phyloP scores from a whole-genome alignment of 64 coral and sea anemone genomes.

The Pachyseris speciosa region DNA sequence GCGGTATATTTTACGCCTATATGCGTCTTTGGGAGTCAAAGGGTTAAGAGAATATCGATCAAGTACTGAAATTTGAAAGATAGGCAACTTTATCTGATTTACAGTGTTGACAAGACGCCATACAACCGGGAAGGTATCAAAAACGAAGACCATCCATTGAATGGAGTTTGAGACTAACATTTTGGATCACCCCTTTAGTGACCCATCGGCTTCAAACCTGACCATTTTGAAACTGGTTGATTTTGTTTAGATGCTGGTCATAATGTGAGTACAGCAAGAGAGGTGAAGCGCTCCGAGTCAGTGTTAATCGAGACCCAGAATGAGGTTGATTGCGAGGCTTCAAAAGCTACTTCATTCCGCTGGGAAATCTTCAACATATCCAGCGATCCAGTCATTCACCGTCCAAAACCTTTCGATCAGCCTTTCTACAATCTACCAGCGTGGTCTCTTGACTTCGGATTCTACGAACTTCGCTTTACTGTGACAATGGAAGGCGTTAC shows the following conservation, averaged over 20 bases:
- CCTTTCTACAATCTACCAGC: slow-evolving; percentile 1
- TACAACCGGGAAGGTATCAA: too few species aligned
- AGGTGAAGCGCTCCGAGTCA: slow-evolving; percentile 41
- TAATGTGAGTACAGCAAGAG: slow-evolving; percentile 2
- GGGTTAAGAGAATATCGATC: too few species aligned
- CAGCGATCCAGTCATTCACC: neutral
- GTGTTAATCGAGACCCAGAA: slow-evolving; percentile 36
- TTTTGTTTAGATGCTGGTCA: slow-evolving; percentile 21
- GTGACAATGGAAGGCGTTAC: slow-evolving; percentile 31
- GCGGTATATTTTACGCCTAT: too few species aligned
- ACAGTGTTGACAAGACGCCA: too few species aligned
- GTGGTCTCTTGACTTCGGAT: slow-evolving; percentile 40
- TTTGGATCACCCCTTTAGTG: too few species aligned
- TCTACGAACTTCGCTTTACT: slow-evolving; percentile 45
- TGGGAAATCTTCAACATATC: slow-evolving; percentile 55
- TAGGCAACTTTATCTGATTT: too few species aligned
- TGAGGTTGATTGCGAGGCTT: slow-evolving; percentile 59
- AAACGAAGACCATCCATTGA: too few species aligned
- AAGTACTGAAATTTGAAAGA: too few species aligned
- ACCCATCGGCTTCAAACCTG: too few species aligned
- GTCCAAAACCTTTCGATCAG: neutral
- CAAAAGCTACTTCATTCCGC: slow-evolving; percentile 30
- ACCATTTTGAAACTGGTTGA: too few species aligned
- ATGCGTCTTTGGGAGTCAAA: too few species aligned
- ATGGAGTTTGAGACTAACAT: too few species aligned